Base-by-base conservation (phyloP, 2,113 vertebrate genomes). In the Gorsachius goisagi region DNA sequence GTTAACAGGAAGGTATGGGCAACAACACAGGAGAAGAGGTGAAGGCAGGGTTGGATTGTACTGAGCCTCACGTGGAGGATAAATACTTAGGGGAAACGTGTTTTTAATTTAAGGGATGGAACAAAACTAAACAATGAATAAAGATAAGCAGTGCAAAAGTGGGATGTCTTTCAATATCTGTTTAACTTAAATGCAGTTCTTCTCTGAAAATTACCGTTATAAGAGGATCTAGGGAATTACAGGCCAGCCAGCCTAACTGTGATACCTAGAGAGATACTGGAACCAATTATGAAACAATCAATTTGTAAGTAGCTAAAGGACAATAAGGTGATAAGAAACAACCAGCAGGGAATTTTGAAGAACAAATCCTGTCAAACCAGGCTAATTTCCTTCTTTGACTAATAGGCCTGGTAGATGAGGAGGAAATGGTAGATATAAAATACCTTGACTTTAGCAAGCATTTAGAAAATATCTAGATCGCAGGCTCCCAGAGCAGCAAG, bases 201-300 rank as follows among this genome's bases (percentile, higher is more conserved):
- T 80, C 80, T 89, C 84, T 88, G 91, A 85, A 95, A 94, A 93
- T 89, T 79, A 93, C 87, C 91, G 50, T 76, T 91, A 53, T 30
- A 90, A 88, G 93, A 90, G 68, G 67, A 85, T 35, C 59, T 93
- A n/a, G 93, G 89, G 95, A 95, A 96, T 96, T 96, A 85, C 63
- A 91, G 95, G 75, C 85, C 93, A 95, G 90, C 63, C 90, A 88
- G 93, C 63, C 68, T 87, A 82, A 56, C 84, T 2, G 4, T 86
- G 93, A 96, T 96, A 91, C 93, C 81, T 63, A 58, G 75, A 90
- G 69, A 94, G 91, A 96, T 96, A 93, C 73, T 74, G 78, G 91
- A 97, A 88, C 63, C 90, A 94, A 94, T 94, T 96, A 97, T 73
- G 85, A 91, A 94, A 94, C 91, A 91, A 94, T 96, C 91, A 69